Evolutionary conservation across 2,888 invertebrate genomes (phyloP), one percentile per base, ranked within the genome.

Genomic region (Papilio demoleus): DNA sequence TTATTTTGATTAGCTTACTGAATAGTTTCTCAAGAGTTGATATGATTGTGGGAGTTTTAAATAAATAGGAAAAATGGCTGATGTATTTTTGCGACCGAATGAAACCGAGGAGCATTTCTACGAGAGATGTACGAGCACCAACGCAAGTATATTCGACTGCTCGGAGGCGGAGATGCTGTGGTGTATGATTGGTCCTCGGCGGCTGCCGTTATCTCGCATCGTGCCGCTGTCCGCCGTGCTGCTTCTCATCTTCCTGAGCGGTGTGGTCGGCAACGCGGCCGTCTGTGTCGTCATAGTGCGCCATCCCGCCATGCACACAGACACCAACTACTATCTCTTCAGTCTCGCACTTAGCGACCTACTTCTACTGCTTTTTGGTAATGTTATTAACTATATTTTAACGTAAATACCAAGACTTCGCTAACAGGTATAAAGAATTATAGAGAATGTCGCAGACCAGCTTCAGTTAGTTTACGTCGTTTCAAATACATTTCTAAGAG

Each of bases 281-380:
- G 97, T 98, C 8, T 98, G 98, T 81, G 93, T 96, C 50, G 97
- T 98, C 14, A 97, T 98, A 65, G 94, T 96, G 9, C 94, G 94
- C 38, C 97, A 97, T 80, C 93, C 95, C 0, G 94, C 95, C 8
- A 96, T 98, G 95, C 97, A 97, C 78, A 97, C 97, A 0, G 96
- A 97, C 0, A 98, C 98, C 0, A 98, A 98, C 83, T 98, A 97
- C 83, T 98, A 98, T 82, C 93, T 98, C 60, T 97, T 98, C 91
- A 97, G 96, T 81, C 89, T 98, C 87, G 97, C 98, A 19, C 90
- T 98, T 17, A 97, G 97, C 22, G 98, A 98, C 85, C 90, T 98
- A 19, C 94, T 96, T 63, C 93, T 97, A 72, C 91, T 98, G 14
- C 82, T 97, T 4, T 94, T 97, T 77, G 98, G 98, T 96, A 86